Evolutionary conservation across 2,113 vertebrate genomes (phyloP).

Genomic region (Grus americana): DNA sequence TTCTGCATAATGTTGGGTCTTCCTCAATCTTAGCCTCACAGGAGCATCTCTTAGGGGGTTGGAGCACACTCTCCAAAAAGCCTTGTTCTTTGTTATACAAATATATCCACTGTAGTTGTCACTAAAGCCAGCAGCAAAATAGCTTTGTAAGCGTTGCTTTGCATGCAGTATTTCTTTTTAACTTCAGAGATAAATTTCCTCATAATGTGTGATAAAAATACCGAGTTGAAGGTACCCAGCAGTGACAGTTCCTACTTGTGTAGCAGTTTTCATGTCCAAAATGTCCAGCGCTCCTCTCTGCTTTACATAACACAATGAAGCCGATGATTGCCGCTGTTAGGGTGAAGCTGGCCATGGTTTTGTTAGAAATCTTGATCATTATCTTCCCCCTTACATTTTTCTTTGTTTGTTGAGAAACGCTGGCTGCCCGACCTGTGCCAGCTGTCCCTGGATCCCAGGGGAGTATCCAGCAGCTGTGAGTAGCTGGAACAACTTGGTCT

Average conservation of each 20-base stretch:
- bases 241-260: not conserved
- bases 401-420: not conserved
- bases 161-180: not conserved
- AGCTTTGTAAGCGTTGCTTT: not conserved
- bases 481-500: constrained; percentile 5
- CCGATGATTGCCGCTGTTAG: not conserved
- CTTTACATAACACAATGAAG: not conserved
- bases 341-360: not conserved
- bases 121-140: not conserved
- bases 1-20: not conserved
- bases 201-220: not conserved
- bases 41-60: not conserved
- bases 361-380: not conserved
- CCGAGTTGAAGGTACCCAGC: not conserved
- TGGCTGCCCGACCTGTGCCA: not conserved
- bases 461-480: constrained; percentile 15
- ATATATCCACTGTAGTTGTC: not conserved
- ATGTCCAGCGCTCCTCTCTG: not conserved
- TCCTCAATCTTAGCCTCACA: not conserved
- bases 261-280: not conserved
- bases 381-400: not conserved
- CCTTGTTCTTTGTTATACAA: fast-evolving
- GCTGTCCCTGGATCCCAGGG: not conserved
- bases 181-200: not conserved
- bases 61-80: not conserved